Evolutionary conservation across 2,113 vertebrate species (phyloP), one percentile per base, ranked within the genome.

Genomic region (Neomonachus schauinslandi): DNA sequence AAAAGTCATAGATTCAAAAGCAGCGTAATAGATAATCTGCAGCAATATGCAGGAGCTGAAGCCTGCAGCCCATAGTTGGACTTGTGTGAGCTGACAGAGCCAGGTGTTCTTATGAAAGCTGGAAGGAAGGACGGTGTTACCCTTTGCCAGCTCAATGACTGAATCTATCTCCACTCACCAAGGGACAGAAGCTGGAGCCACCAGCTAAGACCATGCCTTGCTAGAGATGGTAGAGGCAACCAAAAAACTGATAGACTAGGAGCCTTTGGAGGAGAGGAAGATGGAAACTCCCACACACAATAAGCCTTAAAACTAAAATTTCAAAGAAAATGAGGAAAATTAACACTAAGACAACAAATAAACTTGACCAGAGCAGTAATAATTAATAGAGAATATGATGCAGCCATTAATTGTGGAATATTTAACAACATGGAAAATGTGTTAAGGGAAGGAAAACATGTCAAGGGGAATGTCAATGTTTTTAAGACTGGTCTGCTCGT

Each of bases 251-350:
- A 53, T 42, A 72, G n/a, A 59, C 9, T 82, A 18, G 19, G 57
- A 87, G 39, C 9, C 13, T 22, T 71, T 71, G 24, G 2, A 39
- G 39, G 15, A 3, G n/a, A 67, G 22, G 26, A 77, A 55, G 28
- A 49, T 49, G 46, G 42, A 86, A 67, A 86, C 55, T 31, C 5
- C 39, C 42, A 65, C 5, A 71, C 26, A 55, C 67, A 53, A 86
- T 81, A 53, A 82, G 55, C 18, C 31, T 72, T 51, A 10, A 65
- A 94, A 82, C 14, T 67, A 85, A 81, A 80, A 42, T 74, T 59
- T 81, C 71, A 84, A 72, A 94, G 88, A 88, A 67, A 91, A 55
- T 36, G 11, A 94, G 61, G 13, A 88, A 88, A 92, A 96, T 84
- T 42, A 53, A 84, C 21, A 53, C 22, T 31, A 94, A 67, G 36